A percentile compares a stretch with the other conserved stretches of the same genome.
These are phyloP conservation scores for Microctenopoma steveboyesi DNA, from an alignment of 2,797 vertebrate species.

Conservation along the genomic window DNA sequence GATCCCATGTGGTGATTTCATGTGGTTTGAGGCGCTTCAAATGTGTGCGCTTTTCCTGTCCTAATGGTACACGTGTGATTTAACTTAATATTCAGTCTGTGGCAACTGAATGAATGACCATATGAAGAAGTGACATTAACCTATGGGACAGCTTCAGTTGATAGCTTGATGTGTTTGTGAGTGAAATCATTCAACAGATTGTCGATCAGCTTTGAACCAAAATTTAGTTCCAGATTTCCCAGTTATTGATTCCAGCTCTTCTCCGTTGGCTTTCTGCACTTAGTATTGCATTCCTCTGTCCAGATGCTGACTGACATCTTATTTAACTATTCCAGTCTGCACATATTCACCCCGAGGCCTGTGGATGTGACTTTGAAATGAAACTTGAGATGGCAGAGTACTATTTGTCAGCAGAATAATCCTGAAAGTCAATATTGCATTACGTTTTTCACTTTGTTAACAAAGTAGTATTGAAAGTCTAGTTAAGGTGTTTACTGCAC, in stretches of 20 bases:
- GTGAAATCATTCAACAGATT: constrained; percentile 2
- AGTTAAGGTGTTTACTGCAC: background rate
- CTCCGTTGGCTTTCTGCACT: background rate
- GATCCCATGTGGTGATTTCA: no score
- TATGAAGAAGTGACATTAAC: background rate
- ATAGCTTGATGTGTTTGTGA: background rate
- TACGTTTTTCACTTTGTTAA: constrained; percentile 5
- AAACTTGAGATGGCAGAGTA: constrained; percentile 3
- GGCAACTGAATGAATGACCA: constrained; percentile 1
- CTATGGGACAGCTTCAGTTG: background rate
- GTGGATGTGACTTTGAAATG: constrained; percentile 19
- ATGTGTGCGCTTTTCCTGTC: no score
- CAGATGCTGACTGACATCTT: constrained; percentile 5
- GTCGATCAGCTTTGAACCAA: background rate
- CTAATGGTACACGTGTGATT: no score
- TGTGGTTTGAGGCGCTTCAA: no score
- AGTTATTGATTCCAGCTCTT: constrained; percentile 25
- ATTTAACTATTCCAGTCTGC: constrained; percentile 4
- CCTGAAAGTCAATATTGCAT: constrained; percentile 12
- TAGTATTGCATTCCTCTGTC: background rate
- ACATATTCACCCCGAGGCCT: constrained; percentile 19
- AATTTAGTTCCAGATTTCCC: background rate
- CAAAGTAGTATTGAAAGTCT: constrained; percentile 3
- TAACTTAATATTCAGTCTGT: constrained; percentile 1
- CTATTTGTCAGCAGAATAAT: constrained; percentile 6